Percentiles rank a stretch among this genome's conserved stretches.
phyloP scores from a whole-genome alignment of 1,140 invertebrate genomes.

The Dufourea novaeangliae region DNA sequence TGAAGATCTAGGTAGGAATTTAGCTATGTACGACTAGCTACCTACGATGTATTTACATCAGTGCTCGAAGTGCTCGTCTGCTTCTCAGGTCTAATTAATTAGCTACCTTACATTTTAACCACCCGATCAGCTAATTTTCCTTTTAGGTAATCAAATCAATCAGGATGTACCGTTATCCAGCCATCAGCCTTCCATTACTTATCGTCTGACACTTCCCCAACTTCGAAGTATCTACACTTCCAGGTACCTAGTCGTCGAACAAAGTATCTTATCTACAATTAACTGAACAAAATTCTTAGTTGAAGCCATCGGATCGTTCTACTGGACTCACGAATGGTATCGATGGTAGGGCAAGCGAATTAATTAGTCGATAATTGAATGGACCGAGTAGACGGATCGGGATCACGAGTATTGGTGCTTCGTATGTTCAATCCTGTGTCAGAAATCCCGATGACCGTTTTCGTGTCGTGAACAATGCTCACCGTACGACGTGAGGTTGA shows the following conservation, averaged over 20 bases:
- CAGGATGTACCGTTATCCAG: background rate
- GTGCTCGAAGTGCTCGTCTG: too few relatives aligned
- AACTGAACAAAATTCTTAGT: background rate
- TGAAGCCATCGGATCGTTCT: background rate
- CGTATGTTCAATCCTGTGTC: background rate
- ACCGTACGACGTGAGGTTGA: conserved; percentile 79
- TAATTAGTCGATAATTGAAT: background rate
- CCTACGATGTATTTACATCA: too few relatives aligned
- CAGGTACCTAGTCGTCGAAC: background rate
- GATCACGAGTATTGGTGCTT: background rate
- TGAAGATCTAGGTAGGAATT: too few relatives aligned
- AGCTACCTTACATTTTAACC: background rate
- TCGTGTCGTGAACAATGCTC: conserved; percentile 57
- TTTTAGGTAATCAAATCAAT: background rate
- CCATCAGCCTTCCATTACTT: background rate
- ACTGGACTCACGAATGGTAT: background rate
- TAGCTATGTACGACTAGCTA: too few relatives aligned
- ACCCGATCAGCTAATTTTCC: background rate
- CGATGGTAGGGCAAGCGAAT: background rate
- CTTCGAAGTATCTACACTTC: background rate
- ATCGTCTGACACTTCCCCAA: background rate
- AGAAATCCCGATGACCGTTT: conserved; percentile 39
- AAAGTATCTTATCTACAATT: background rate
- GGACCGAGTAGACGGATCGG: background rate
- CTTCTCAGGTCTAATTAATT: too few relatives aligned